Conservation (phyloP, 2,797 vertebrate genomes). For the Babyrousa celebensis region DNA sequence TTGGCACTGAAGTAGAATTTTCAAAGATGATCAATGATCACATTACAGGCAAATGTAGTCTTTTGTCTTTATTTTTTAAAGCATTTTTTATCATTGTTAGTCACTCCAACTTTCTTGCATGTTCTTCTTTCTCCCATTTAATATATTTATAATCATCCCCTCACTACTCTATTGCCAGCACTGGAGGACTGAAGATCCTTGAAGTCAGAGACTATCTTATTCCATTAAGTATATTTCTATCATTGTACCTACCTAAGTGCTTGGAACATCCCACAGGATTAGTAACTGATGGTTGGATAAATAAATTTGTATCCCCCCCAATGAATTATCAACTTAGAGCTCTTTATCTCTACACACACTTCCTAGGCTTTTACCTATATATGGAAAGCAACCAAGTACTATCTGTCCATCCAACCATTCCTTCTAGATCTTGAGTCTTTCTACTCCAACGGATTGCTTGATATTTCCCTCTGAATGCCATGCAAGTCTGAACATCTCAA, state of each 20-base stretch:
- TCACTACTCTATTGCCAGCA: not conserved
- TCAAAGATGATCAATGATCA: not conserved
- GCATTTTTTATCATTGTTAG: not conserved
- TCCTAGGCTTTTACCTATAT: not conserved
- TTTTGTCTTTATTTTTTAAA: constrained; percentile 28
- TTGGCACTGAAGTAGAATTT: constrained; percentile 24
- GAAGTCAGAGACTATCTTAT: not conserved
- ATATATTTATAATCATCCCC: not conserved
- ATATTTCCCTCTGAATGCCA: not conserved
- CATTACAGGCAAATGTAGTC: not conserved
- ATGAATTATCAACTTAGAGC: not conserved
- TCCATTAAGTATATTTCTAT: constrained; percentile 29
- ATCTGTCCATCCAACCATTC: not conserved
- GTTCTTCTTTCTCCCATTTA: not conserved
- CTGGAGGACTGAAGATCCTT: not conserved
- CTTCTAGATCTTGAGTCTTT: not conserved
- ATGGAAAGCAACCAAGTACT: not conserved
- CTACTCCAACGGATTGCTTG: not conserved
- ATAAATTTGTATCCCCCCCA: not conserved
- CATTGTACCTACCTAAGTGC: not conserved
- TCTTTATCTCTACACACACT: not conserved
- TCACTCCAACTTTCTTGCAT: not conserved
- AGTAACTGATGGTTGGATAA: constrained; percentile 33
- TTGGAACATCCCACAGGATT: constrained; percentile 19
- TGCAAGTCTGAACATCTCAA: not conserved